Evolutionary conservation across 2,797 vertebrate genomes (phyloP).

Genomic region (Uromys caudimaculatus): DNA sequence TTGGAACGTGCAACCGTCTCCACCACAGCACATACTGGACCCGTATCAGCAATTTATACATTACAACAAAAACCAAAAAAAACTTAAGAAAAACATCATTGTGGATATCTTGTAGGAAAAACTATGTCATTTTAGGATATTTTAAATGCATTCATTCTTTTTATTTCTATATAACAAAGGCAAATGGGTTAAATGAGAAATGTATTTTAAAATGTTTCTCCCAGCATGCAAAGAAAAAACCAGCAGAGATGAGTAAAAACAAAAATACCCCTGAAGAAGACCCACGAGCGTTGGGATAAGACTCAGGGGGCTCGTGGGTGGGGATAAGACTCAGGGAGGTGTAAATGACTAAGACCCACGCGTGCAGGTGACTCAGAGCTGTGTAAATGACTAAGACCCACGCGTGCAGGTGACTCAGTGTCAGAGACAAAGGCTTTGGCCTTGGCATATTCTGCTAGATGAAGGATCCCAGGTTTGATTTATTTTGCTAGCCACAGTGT

Average conservation of each 20-base stretch:
- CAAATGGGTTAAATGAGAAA: constrained; percentile 50
- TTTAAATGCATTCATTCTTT: constrained; percentile 21
- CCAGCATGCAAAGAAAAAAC: constrained; percentile 61
- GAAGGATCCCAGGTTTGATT: no score
- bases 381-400: no score
- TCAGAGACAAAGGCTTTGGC: no score
- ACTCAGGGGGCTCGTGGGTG: no score
- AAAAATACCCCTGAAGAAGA: constrained; percentile 75
- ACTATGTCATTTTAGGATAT: not conserved
- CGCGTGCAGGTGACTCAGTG: no score
- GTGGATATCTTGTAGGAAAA: constrained; percentile 15
- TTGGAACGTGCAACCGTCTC: no score
- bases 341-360: constrained; percentile 50
- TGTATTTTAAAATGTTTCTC: constrained; percentile 63
- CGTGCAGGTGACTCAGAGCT: no score
- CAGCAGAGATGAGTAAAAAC: constrained; percentile 73
- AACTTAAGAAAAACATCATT: constrained; percentile 67
- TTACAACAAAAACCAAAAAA: no score
- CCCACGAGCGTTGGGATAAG: constrained; percentile 28
- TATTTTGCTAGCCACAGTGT: no score
- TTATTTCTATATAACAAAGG: constrained; percentile 48
- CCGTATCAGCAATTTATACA: no score
- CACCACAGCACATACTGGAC: no score
- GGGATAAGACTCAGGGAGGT: constrained; percentile 62
- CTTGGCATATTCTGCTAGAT: no score